Evolutionary conservation across 2,888 invertebrate species (phyloP), one percentile per base, ranked within the genome.

Genomic region (Kryphioiulus occultus): DNA sequence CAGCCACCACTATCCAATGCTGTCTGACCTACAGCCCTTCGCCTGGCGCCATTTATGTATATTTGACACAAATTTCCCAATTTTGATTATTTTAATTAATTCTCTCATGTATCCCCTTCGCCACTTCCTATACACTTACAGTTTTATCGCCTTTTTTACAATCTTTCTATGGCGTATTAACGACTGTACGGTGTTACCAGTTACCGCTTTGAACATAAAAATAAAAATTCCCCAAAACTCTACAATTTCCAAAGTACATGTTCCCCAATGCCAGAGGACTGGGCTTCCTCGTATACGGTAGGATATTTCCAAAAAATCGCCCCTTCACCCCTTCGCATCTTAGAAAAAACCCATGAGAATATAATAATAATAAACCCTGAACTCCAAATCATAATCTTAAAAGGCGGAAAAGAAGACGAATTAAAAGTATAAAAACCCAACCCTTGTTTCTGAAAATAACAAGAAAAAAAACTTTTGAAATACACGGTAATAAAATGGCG

Each of bases 401-500:
- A 68, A 68, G 59, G 59, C 59, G 59, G 59, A 68, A 68, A 68
- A n/a, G 22, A 68, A 68, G n/a, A 68, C 26, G 59, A 68, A 68
- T 68, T 68, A 68, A 68, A 68, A 68, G 59, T 68, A 68, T 68
- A 68, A 68, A 68, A 68, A 22, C 59, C 59, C 22, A 68, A 68
- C 59, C 59, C 59, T 68, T 10, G n/a, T 68, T 68, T 68, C n/a
- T 68, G 22, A 1, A 22, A 68, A n/a, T n/a, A n/a, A n/a, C 3
- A 35, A 35, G 2, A 68, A 22, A 68, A 68, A 68, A 68, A 68
- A 22, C 44, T 35, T 22, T 68, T 22, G 59, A 68, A 22, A 68
- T 68, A 68, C 59, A n/a, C 59, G 59, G 59, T 68, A 68, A 68
- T 68, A 68, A 68, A 68, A 68, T 68, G 59, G 59, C 59, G 59